A percentile compares a stretch with the other conserved stretches of the same genome.
Evolutionary conservation across 2,888 invertebrate species (phyloP).

Genomic region (Athalia cordata): DNA sequence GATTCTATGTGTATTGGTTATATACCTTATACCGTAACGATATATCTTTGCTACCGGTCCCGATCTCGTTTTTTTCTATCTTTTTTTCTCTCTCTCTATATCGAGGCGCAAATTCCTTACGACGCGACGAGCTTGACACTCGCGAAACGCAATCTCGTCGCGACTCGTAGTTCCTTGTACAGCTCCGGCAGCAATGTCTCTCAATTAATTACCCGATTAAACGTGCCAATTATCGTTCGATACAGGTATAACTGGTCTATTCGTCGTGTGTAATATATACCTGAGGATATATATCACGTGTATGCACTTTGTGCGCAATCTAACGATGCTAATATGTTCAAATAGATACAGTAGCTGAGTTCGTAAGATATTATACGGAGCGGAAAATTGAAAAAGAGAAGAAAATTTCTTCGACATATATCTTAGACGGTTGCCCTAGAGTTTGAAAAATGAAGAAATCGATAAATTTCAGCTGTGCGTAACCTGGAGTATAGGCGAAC

Average conservation of each 20-base stretch:
- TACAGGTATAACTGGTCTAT: background rate
- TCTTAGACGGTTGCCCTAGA: no score
- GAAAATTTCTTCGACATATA: no score
- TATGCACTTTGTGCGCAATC: background rate
- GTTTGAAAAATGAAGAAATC: background rate
- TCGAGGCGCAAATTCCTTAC: slow-evolving; percentile 37
- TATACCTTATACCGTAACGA: no score
- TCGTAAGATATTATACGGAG: no score
- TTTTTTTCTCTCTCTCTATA: slow-evolving; percentile 15
- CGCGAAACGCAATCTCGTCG: slow-evolving; percentile 29
- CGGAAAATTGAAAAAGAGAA: no score
- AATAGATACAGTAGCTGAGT: no score
- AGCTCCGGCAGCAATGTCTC: background rate
- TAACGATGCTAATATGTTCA: no score
- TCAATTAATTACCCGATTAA: slow-evolving; percentile 44
- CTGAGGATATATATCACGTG: background rate
- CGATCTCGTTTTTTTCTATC: slow-evolving; percentile 15
- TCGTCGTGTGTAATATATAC: background rate
- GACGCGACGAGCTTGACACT: slow-evolving; percentile 14
- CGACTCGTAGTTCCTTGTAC: background rate
- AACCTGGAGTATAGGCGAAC: no score
- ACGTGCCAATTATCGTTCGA: slow-evolving; percentile 39
- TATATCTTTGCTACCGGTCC: no score
- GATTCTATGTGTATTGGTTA: no score
- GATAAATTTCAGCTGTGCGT: background rate